Percentiles rank a stretch among this genome's conserved stretches.
These are phyloP conservation scores for Vireo griseus DNA, from an alignment of 2,797 vertebrate genomes.

Conservation along the genomic window DNA sequence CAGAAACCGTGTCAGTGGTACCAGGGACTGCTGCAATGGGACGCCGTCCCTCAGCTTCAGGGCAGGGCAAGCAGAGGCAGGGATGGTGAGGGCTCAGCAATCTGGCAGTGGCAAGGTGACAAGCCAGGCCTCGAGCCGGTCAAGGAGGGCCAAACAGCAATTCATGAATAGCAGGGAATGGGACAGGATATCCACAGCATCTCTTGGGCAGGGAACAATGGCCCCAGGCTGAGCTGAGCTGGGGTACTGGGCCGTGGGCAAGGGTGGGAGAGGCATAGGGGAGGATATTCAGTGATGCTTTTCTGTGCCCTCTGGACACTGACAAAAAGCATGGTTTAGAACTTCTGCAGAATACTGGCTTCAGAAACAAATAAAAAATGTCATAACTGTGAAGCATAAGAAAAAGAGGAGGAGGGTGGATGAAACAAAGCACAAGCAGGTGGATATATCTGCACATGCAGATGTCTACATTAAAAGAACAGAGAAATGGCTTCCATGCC, in stretches of 20 bases:
- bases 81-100: background rate
- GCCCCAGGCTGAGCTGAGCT: background rate
- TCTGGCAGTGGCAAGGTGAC: background rate
- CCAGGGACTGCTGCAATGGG: fast-evolving
- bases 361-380: background rate
- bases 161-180: background rate
- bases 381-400: background rate
- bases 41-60: too few species aligned
- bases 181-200: fast-evolving
- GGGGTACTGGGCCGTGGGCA: too few species aligned
- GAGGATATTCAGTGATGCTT: background rate
- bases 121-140: background rate
- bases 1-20: background rate
- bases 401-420: background rate
- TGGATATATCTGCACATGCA: too few species aligned
- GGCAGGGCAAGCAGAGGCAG: background rate
- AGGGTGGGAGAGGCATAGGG: background rate
- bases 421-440: background rate
- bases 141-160: background rate
- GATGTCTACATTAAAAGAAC: background rate
- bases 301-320: background rate
- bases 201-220: background rate
- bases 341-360: background rate
- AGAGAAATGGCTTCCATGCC: background rate
- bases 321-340: fast-evolving